These are phyloP conservation scores for Glyptemys insculpta DNA, from an alignment of 2,797 vertebrate genomes.

Conservation along the genomic window DNA sequence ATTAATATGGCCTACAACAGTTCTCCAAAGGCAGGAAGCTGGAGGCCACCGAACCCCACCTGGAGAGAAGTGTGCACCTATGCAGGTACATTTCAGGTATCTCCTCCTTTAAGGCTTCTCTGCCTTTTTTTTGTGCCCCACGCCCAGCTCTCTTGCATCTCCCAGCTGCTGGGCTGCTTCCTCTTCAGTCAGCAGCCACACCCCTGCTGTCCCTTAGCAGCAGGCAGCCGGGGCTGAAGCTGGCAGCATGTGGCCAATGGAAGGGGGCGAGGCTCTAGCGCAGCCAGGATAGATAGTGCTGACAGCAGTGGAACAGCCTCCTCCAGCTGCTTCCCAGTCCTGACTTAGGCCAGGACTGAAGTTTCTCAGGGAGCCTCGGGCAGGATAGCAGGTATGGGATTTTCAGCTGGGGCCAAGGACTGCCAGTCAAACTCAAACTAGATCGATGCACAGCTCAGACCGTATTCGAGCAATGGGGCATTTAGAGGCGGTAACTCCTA, in stretches of 20 bases:
- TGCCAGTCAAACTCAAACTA: slow-evolving; percentile 16
- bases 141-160: accelerated
- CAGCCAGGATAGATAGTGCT: background rate
- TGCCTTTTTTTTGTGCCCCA: background rate
- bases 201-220: background rate
- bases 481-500: accelerated
- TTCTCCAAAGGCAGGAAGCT: background rate
- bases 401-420: slow-evolving; percentile 3
- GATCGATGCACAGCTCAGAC: background rate
- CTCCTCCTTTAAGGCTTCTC: background rate
- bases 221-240: background rate
- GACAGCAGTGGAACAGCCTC: accelerated
- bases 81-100: background rate
- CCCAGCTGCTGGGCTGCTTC: background rate
- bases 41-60: background rate
- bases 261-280: background rate
- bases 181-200: background rate
- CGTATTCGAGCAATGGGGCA: accelerated
- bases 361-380: slow-evolving; percentile 51
- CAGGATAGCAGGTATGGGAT: background rate
- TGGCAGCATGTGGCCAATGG: background rate
- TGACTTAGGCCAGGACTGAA: background rate
- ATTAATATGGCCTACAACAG: accelerated
- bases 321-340: background rate
- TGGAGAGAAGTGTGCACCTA: background rate